Evolutionary conservation across 1,140 invertebrate species (phyloP).

Genomic region (Musca vetustissima): DNA sequence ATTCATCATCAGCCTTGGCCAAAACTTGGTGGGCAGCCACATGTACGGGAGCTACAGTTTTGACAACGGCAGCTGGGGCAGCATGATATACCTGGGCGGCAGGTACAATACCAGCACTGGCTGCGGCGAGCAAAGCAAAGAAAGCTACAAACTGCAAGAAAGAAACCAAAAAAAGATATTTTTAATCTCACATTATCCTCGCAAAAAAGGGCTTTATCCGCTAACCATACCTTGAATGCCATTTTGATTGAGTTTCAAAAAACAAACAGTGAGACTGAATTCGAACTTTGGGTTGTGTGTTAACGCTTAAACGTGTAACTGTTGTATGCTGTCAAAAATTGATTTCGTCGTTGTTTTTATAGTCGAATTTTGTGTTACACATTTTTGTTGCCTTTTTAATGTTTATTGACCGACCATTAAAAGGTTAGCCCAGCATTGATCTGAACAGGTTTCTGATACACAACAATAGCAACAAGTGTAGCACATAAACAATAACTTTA

Average conservation of each 20-base stretch:
- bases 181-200: background rate
- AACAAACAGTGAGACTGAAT: no score
- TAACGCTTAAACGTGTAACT: background rate
- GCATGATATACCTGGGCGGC: conserved; percentile 35
- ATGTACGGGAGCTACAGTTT: conserved; percentile 37
- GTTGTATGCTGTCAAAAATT: conserved; percentile 6
- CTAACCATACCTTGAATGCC: conserved; percentile 48
- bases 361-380: no score
- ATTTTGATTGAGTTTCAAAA: conserved; percentile 33
- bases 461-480: no score
- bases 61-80: conserved; percentile 24
- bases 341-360: background rate
- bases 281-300: no score
- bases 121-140: conserved; percentile 37
- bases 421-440: no score
- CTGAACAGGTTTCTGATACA: no score
- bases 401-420: no score
- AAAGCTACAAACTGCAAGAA: conserved; percentile 21
- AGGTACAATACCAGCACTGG: conserved; percentile 41
- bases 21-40: conserved; percentile 31
- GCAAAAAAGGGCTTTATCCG: no score
- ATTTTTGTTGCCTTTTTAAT: no score
- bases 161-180: background rate
- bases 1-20: conserved; percentile 25
- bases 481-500: no score